Base-by-base conservation (phyloP, 1,140 invertebrate species). In the Ceratina calcarata region DNA sequence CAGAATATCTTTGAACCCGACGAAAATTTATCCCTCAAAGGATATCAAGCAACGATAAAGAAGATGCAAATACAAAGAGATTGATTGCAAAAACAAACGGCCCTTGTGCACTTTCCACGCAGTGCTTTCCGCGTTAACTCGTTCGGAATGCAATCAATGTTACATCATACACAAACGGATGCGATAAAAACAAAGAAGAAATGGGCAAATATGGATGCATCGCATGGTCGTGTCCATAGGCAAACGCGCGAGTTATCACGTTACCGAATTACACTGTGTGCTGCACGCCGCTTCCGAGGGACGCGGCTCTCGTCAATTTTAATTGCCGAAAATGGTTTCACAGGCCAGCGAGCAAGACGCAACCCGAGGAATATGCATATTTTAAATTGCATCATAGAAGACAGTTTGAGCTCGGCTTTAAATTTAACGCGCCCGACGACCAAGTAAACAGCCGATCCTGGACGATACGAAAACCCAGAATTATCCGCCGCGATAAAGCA, bases 71-170 rank as follows among this genome's bases (percentile, higher is more conserved):
- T 58, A 58, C 55, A 53, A 16, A 73, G 7, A 3, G 58, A 32
- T 16, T 4, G 60, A 62, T 64, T 27, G 20, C 37, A 13, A 62
- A 32, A 51, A 32, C 60, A 32, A 62, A 64, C 60, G 18, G 6
- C 4, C 2, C 22, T 8, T 62, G 45, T 20, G 61, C 71, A 57
- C 51, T 58, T 60, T 61, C 22, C 27, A 4, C 27, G 27, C 27
- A 32, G 27, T 32, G 27, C 27, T 32, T 32, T 1, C 27, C 67
- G 16, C 49, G 32, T 20, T 16, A 32, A 55, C 18, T 12, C 32
- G n/a, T 64, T 73, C 45, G 49, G 49, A 72, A 61, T 51, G n/a
- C 60, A 62, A 73, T 64, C 45, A 18, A 51, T 10, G 37, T 64
- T 49, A 72, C 58, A 61, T 61, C 58, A 27, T 64, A n/a, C 51